Conservation (phyloP, 2,797 vertebrate genomes). For the Lithobates pipiens region DNA sequence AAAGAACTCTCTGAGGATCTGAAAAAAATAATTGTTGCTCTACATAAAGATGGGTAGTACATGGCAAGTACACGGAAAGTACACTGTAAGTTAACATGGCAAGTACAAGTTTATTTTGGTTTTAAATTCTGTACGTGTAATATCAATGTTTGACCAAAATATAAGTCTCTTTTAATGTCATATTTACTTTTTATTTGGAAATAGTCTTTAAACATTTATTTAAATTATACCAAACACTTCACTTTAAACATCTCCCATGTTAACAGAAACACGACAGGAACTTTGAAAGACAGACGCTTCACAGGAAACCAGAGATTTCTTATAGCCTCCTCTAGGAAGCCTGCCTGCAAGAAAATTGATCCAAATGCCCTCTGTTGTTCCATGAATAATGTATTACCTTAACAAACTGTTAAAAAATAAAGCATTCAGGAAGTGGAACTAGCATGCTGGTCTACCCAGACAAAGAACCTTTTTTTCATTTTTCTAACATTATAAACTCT, state of each 20-base stretch:
- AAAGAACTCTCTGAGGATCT: no score
- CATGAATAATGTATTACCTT: slow-evolving; percentile 46
- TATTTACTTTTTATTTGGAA: background rate
- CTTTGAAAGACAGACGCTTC: slow-evolving; percentile 9
- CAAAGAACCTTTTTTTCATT: background rate
- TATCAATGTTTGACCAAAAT: background rate
- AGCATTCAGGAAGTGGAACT: slow-evolving; percentile 15
- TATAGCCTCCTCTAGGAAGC: slow-evolving; percentile 32
- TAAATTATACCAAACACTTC: background rate
- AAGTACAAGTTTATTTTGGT: background rate
- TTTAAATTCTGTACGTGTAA: background rate
- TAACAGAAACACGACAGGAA: background rate
- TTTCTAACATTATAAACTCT: background rate
- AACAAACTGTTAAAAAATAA: slow-evolving; percentile 40
- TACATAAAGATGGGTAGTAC: no score
- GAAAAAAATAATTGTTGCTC: no score
- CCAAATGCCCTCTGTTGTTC: slow-evolving; percentile 51
- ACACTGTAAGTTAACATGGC: no score
- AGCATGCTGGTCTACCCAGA: slow-evolving; percentile 2
- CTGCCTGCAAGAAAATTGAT: slow-evolving; percentile 46
- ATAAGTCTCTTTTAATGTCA: background rate
- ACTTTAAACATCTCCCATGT: slow-evolving; percentile 11
- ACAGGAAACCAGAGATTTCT: slow-evolving; percentile 6
- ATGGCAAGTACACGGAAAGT: background rate
- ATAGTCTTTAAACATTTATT: background rate